phyloP scores from a whole-genome alignment of 2,113 vertebrate species.

The Hippocampus mohnikei region DNA sequence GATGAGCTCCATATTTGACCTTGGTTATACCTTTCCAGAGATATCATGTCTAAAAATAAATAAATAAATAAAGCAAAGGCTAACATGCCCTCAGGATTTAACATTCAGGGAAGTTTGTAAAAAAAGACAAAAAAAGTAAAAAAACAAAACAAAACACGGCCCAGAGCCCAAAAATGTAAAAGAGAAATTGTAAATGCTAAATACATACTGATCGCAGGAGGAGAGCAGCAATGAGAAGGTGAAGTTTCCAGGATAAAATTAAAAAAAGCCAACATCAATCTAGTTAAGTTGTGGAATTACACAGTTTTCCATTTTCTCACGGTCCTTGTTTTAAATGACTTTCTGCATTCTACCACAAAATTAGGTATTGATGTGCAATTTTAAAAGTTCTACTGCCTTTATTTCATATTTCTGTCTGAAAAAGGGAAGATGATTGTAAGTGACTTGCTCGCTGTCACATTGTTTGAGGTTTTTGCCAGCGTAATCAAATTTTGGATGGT shows the following conservation, averaged over 20 bases:
- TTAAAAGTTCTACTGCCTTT: background rate
- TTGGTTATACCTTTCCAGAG: slow-evolving; percentile 68
- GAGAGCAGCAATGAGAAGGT: slow-evolving; percentile 5
- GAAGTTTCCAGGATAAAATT: slow-evolving; percentile 11
- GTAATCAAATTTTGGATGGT: slow-evolving; percentile 71
- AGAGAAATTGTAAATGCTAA: slow-evolving; percentile 60
- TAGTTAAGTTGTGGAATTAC: background rate
- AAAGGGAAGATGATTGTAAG: slow-evolving; percentile 41
- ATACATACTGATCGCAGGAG: slow-evolving; percentile 47
- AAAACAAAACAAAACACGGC: slow-evolving; percentile 15
- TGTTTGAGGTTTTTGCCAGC: slow-evolving; percentile 73
- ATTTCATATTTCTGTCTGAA: slow-evolving; percentile 26
- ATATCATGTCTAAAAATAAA: slow-evolving; percentile 71
- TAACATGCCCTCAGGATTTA: slow-evolving; percentile 71
- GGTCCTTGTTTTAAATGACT: background rate
- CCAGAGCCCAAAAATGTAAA: slow-evolving; percentile 60
- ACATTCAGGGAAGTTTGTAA: slow-evolving; percentile 53
- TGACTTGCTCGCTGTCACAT: slow-evolving; percentile 59
- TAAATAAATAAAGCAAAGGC: slow-evolving; percentile 70
- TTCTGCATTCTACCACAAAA: background rate
- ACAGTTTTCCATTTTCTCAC: background rate
- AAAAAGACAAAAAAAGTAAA: background rate
- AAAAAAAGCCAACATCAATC: background rate
- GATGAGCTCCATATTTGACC: slow-evolving; percentile 78
- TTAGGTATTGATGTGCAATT: background rate